Conservation (phyloP, 2,888 invertebrate genomes). For the Nemotelus pantherinus region DNA sequence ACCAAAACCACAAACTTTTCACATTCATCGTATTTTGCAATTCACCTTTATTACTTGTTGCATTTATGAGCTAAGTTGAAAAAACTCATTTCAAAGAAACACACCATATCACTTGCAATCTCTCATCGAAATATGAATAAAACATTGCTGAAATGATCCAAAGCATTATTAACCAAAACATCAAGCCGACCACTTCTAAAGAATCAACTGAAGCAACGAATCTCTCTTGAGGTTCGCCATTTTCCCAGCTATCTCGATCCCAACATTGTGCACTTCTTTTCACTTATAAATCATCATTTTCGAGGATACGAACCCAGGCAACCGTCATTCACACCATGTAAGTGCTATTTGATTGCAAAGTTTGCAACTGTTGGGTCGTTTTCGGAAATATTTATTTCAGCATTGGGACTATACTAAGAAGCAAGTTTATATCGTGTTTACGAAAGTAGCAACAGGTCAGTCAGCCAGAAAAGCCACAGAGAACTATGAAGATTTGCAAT, state of each 20-base stretch:
- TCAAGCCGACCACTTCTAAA: neutral
- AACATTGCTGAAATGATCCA: neutral
- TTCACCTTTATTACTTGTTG: no score
- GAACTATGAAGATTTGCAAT: constrained; percentile 26
- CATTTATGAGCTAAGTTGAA: no score
- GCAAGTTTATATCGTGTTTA: constrained; percentile 14
- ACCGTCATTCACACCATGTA: constrained; percentile 23
- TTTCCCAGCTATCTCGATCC: neutral
- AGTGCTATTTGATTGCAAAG: constrained; percentile 28
- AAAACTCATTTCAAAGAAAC: no score
- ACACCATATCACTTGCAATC: no score
- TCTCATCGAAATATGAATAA: no score
- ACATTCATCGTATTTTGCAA: no score
- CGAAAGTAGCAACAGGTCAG: constrained; percentile 28
- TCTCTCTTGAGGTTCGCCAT: neutral
- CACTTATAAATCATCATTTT: constrained; percentile 25
- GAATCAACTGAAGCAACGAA: neutral
- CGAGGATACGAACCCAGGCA: constrained; percentile 8
- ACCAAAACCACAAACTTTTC: no score
- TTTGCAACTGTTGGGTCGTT: constrained; percentile 17
- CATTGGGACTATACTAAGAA: constrained; percentile 17
- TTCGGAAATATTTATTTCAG: constrained; percentile 20
- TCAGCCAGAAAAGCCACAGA: neutral
- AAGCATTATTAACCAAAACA: neutral
- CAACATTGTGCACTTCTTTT: constrained; percentile 1